Conservation (phyloP, 2,797 vertebrate genomes). For the Mallotus villosus region DNA sequence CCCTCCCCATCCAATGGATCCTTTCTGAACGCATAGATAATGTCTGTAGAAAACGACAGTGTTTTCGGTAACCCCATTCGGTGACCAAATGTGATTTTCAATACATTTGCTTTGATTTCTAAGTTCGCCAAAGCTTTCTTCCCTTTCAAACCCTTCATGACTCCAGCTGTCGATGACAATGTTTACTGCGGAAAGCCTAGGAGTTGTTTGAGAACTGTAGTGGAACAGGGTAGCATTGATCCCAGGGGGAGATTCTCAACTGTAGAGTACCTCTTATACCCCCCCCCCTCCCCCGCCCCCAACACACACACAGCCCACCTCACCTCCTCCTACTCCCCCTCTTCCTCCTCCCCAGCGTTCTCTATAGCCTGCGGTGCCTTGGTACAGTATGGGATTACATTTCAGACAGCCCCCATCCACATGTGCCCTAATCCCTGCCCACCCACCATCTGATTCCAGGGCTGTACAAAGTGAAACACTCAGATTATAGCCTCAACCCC, state of each 20-base stretch:
- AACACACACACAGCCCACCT: not conserved
- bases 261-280: not conserved
- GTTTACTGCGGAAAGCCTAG: not conserved
- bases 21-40: no score
- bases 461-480: slow-evolving; percentile 18
- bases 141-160: not conserved
- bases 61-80: no score
- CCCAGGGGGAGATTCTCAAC: no score
- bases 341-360: not conserved
- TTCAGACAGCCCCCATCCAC: slow-evolving; percentile 9
- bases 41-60: no score
- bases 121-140: no score
- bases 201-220: not conserved
- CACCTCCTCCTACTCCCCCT: not conserved
- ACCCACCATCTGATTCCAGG: slow-evolving; percentile 10
- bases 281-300: not conserved
- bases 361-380: not conserved
- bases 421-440: slow-evolving; percentile 20
- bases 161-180: not conserved
- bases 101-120: no score
- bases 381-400: slow-evolving; percentile 25
- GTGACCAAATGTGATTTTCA: no score
- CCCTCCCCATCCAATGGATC: not conserved
- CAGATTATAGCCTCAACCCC: slow-evolving; percentile 22
- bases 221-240: no score